Evolutionary conservation across 2,797 vertebrate species (phyloP), one percentile per base, ranked within the genome.

Genomic region (Cuniculus paca): DNA sequence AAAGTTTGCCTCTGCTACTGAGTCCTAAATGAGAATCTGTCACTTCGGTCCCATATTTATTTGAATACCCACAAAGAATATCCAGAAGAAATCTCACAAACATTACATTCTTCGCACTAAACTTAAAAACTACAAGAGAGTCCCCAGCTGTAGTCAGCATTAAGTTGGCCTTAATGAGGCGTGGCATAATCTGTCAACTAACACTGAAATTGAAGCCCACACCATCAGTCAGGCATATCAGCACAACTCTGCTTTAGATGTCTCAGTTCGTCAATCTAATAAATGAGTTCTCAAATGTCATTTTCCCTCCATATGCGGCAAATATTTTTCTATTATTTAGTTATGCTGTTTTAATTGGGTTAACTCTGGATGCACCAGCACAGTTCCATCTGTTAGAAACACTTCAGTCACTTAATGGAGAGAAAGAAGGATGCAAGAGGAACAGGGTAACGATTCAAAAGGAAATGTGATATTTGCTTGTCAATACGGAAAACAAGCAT

Each of bases 241-340:
- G 58, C 74, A 94, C 36, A 96, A 74, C 20, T 50, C 65, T 70
- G 31, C 36, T n/a, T 84, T 72, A 54, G 89, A 88, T 56, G 56
- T 75, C 36, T 78, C 88, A 88, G 91, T 93, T 97, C 90, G 61
- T 96, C 95, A 96, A 8, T 87, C 88, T 96, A 97, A 97, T 92
- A 97, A 97, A 97, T 95, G 96, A 95, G 91, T 95, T 95, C 89
- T 96, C 96, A 96, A 88, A 95, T 97, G 93, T 92, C 91, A 94
- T 87, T 92, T 97, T 93, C 63, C 91, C 45, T 94, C 94, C 84
- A 95, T 83, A 90, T 93, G 93, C 61, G 83, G 91, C 95, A 96
- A 96, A 94, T 89, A 87, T 94, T 95, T 95, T 94, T 80, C 92
- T 95, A 36, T 95, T 96, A 97, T 82, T 96, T 92, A 87, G 70